phyloP scores from a whole-genome alignment of 2,888 invertebrate genomes.

The Ennomos erosarius region DNA sequence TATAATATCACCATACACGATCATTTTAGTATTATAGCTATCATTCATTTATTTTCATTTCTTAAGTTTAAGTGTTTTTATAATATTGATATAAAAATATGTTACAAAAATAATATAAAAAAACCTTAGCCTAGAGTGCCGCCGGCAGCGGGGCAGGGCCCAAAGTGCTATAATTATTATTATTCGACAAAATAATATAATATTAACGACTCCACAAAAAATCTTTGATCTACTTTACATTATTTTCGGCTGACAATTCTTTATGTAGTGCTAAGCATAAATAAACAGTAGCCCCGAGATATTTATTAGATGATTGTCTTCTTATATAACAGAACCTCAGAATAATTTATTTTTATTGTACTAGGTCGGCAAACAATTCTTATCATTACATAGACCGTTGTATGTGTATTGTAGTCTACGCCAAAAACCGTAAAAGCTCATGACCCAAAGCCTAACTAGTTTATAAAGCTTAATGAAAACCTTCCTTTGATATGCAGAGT shows the following conservation, averaged over 20 bases:
- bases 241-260: background rate
- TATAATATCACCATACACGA: no score
- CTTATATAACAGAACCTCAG: constrained; percentile 4
- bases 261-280: background rate
- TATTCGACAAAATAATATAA: no score
- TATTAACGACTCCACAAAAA: background rate
- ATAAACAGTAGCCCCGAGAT: background rate
- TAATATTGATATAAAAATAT: no score
- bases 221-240: background rate
- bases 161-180: no score
- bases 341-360: constrained; percentile 4
- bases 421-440: constrained; percentile 13
- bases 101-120: no score
- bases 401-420: constrained; percentile 24
- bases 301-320: constrained; percentile 5
- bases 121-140: no score
- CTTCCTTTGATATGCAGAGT: constrained; percentile 54
- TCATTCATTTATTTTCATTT: no score
- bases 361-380: constrained; percentile 2
- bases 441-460: constrained; percentile 26
- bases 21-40: no score
- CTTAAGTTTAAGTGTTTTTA: no score
- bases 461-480: constrained; percentile 45
- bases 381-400: constrained; percentile 7
- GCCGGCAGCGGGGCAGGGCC: no score